Base-by-base conservation (phyloP, 2,113 vertebrate species). In the Ahaetulla prasina region DNA sequence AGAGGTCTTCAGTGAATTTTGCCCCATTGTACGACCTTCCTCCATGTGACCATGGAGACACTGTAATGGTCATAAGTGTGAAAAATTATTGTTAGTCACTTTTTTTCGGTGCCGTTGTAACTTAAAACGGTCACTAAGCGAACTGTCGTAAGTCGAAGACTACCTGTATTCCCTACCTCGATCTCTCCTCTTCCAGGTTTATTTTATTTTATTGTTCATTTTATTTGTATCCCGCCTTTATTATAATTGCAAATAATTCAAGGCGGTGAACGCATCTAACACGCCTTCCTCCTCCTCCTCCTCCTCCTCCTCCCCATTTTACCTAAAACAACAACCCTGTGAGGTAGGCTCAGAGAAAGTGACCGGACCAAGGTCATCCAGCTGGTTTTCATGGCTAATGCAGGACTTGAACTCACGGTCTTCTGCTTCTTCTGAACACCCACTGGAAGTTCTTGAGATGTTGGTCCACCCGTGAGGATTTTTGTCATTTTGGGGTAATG, bases 1-100 rank as follows among this genome's bases (percentile, higher is more conserved):
- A 60, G 3, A 30, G 9, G 27, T 30, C 25, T 27, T 27, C 11
- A 27, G 3, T 60, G 25, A 60, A 27, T 11, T 27, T 60, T 57
- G 2, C 55, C 54, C 22, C 25, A 0, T 27, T 60, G 27, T 60
- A 11, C 3, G 10, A 60, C 57, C 25, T 27, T 11, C 10, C 25
- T 30, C 10, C n/a, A 63, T 0, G 4, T 16, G 12, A n/a, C 0
- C 5, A 35, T 6, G 63, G 60, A 30, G 12, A n/a, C 2, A 1
- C 12, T 68, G 23, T n/a, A 2, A 68, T 3, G 30, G 63, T 35
- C 30, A 0, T 16, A 18, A 16, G 63, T 68, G 30, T 35, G 14
- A 68, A 68, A 35, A 16, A 35, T 0, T 0, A n/a, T 18, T 1
- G 0, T 16, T n/a, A 35, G 5, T n/a, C 30, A 14, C 3, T n/a